Conservation (phyloP, 2,797 vertebrate genomes). For the Gadopsis bispinosus region DNA sequence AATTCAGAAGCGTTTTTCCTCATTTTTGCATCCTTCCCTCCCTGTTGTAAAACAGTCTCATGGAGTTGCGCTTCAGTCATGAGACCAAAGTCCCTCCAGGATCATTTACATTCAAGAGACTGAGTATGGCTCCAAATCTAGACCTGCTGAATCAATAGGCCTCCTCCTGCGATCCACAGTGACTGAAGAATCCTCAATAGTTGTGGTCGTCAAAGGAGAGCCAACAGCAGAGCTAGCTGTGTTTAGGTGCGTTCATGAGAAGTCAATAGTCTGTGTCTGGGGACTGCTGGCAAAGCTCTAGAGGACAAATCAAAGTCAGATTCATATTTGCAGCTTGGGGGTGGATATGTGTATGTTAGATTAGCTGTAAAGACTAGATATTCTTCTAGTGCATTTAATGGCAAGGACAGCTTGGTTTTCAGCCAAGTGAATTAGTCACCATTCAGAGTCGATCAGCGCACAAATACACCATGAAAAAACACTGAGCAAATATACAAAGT, state of each 20-base stretch:
- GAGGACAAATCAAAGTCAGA: constrained; percentile 71
- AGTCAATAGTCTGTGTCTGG: constrained; percentile 55
- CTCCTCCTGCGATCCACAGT: constrained; percentile 58
- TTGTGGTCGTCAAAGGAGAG: constrained; percentile 70
- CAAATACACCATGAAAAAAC: constrained; percentile 30
- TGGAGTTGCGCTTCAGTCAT: constrained; percentile 24
- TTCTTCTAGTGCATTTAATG: constrained; percentile 31
- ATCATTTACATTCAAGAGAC: constrained; percentile 63
- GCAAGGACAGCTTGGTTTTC: constrained; percentile 36
- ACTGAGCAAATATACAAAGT: constrained; percentile 32
- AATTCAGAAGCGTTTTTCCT: constrained; percentile 20
- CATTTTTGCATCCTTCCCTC: constrained; percentile 31
- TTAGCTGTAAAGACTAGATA: constrained; percentile 33
- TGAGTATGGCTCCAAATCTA: constrained; percentile 45
- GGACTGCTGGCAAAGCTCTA: constrained; percentile 43
- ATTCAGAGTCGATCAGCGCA: constrained; percentile 24
- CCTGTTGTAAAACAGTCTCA: constrained; percentile 10
- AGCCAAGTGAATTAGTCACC: constrained; percentile 39
- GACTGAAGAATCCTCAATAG: constrained; percentile 57
- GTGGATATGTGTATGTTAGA: constrained; percentile 28
- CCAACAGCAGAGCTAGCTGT: constrained; percentile 46
- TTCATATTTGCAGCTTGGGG: constrained; percentile 56
- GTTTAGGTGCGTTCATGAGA: constrained; percentile 53
- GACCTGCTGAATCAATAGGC: constrained; percentile 66
- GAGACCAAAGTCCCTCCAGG: constrained; percentile 48